These are phyloP conservation scores for Dromiciops gliroides DNA, from an alignment of 2,113 vertebrate species.

Conservation along the genomic window DNA sequence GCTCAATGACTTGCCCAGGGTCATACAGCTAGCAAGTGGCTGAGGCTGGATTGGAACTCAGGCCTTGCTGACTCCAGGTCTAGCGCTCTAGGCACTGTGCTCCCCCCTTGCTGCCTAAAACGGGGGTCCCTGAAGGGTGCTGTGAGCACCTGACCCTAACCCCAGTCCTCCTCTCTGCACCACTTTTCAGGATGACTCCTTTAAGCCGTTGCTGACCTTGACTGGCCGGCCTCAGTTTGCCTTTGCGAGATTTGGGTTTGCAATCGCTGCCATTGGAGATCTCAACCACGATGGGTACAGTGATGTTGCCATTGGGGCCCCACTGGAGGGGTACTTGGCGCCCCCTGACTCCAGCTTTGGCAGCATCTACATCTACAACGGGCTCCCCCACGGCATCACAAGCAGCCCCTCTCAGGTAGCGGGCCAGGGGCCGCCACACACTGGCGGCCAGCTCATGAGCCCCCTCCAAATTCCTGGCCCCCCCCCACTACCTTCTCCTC, in stretches of 20 bases:
- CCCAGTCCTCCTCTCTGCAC: neutral
- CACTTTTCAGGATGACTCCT: conserved; percentile 66
- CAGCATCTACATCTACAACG: conserved; percentile 86
- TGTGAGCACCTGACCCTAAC: too few species aligned
- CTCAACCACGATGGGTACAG: conserved; percentile 79
- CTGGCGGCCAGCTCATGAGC: too few species aligned
- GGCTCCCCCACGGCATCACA: conserved; percentile 62
- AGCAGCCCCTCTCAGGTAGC: conserved; percentile 82
- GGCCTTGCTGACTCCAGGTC: too few species aligned
- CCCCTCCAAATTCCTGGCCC: neutral
- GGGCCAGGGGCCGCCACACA: neutral
- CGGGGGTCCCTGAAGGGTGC: too few species aligned
- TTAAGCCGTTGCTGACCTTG: conserved; percentile 43
- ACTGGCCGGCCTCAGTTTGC: conserved; percentile 43
- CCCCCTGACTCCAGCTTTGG: conserved; percentile 63
- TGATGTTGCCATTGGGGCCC: conserved; percentile 86
- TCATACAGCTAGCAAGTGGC: too few species aligned
- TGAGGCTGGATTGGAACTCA: too few species aligned
- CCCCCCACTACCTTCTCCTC: conserved; percentile 5
- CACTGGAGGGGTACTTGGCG: conserved; percentile 77
- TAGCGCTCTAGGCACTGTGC: too few species aligned
- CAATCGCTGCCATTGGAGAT: conserved; percentile 83
- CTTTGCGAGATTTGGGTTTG: conserved; percentile 85
- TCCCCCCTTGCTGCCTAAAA: neutral
- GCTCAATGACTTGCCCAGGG: too few species aligned